Evolutionary conservation across 2,113 vertebrate species (phyloP).

Genomic region (Petrocephalus zakoni): DNA sequence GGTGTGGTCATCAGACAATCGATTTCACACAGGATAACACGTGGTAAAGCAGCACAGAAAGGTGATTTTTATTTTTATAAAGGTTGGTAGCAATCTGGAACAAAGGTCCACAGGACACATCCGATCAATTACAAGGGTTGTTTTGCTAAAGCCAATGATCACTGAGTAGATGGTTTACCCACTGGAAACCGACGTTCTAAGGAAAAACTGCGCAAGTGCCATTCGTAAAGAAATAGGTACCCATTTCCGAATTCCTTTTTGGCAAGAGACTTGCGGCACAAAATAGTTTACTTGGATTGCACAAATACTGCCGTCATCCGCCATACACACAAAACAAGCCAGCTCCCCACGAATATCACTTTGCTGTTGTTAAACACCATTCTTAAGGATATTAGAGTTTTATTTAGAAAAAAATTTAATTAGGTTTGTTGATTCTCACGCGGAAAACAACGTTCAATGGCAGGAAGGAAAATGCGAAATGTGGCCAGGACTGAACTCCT

Average conservation of each 20-base stretch:
- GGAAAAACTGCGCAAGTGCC: not conserved
- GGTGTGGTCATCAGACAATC: not conserved
- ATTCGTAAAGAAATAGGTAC: not conserved
- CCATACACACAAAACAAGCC: not conserved
- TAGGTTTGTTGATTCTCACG: not conserved
- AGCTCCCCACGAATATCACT: not conserved
- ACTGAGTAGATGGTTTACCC: not conserved
- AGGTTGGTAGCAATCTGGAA: not conserved
- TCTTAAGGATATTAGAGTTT: not conserved
- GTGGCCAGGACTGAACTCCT: not conserved
- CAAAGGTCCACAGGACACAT: not conserved
- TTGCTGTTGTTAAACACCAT: not conserved
- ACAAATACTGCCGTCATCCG: not conserved
- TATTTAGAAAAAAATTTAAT: not conserved
- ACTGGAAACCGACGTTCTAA: not conserved
- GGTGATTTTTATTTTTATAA: not conserved
- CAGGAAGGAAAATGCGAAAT: not conserved
- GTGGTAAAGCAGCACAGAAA: not conserved
- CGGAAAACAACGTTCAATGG: not conserved
- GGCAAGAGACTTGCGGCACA: not conserved
- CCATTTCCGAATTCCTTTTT: not conserved
- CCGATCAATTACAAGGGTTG: not conserved
- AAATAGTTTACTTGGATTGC: not conserved
- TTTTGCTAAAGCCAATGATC: not conserved
- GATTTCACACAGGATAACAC: not conserved